phyloP scores from a whole-genome alignment of 2,888 invertebrate species.

The Conistra vaccinii region DNA sequence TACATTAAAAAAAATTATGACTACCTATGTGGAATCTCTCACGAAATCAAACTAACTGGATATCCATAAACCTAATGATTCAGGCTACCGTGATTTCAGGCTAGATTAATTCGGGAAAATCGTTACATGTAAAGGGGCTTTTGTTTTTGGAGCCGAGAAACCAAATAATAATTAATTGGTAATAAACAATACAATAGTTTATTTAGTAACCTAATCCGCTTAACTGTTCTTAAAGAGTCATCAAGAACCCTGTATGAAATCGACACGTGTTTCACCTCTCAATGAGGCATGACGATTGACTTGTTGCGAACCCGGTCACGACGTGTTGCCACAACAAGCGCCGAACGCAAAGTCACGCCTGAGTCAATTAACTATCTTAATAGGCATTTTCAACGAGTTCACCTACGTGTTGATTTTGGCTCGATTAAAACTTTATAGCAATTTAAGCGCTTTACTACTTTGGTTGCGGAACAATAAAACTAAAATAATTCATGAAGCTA shows the following conservation, averaged over 20 bases:
- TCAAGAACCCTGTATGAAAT: too few species aligned
- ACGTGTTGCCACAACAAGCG: too few species aligned
- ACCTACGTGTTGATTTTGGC: conserved; percentile 28
- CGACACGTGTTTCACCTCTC: too few species aligned
- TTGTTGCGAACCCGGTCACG: too few species aligned
- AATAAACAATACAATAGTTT: too few species aligned
- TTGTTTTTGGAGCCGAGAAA: neutral
- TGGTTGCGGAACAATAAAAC: conserved; percentile 43
- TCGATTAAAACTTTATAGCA: conserved; percentile 45
- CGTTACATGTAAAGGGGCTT: neutral
- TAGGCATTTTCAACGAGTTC: neutral
- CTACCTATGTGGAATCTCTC: neutral
- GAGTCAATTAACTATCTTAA: too few species aligned
- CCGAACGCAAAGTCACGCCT: too few species aligned
- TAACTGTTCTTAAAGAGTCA: too few species aligned
- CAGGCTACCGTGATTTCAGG: neutral
- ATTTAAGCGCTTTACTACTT: conserved; percentile 43
- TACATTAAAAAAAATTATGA: neutral
- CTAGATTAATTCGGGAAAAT: neutral
- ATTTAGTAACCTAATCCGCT: too few species aligned
- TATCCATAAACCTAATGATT: neutral
- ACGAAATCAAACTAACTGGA: neutral
- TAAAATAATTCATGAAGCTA: conserved; percentile 41
- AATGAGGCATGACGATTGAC: too few species aligned
- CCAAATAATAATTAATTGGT: neutral